Percentiles rank a stretch among this genome's conserved stretches.
phyloP scores from a whole-genome alignment of 2,113 vertebrate genomes.

The Electrona antarctica region DNA sequence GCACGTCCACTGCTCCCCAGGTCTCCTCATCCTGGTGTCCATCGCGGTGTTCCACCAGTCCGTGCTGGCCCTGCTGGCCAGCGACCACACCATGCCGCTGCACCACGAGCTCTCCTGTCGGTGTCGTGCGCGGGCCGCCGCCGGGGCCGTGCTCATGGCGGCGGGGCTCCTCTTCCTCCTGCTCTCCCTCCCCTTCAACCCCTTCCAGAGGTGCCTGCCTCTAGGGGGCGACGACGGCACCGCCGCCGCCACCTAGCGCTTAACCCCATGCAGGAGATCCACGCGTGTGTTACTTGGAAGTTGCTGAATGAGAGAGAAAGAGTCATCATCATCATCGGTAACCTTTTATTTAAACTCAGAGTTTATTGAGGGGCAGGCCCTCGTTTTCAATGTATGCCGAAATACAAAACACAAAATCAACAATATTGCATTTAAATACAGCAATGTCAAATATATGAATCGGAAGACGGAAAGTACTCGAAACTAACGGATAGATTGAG shows the following conservation, averaged over 20 bases:
- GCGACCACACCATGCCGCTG: slow-evolving; percentile 76
- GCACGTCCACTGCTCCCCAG: too few species aligned
- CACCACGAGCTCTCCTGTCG: slow-evolving; percentile 87
- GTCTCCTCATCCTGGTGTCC: slow-evolving; percentile 84
- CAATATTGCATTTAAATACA: too few species aligned
- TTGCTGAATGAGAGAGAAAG: slow-evolving; percentile 32
- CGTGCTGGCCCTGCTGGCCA: slow-evolving; percentile 78
- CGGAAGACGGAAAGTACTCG: too few species aligned
- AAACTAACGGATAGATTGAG: too few species aligned
- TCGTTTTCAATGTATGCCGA: too few species aligned
- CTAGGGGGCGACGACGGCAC: slow-evolving; percentile 64
- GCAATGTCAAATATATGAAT: too few species aligned
- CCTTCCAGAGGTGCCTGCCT: slow-evolving; percentile 78
- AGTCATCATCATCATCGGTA: not conserved
- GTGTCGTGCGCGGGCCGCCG: slow-evolving; percentile 82
- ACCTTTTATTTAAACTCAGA: too few species aligned
- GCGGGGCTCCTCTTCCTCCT: slow-evolving; percentile 82
- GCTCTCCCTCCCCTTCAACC: slow-evolving; percentile 78
- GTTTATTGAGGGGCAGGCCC: too few species aligned
- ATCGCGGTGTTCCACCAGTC: slow-evolving; percentile 88
- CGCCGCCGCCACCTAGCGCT: slow-evolving; percentile 63
- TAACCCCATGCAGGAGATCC: not conserved
- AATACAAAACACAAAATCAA: too few species aligned
- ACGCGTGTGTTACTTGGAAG: slow-evolving; percentile 11
- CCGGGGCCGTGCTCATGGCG: slow-evolving; percentile 81